Conservation (phyloP, 2,888 invertebrate genomes). For the Nezara viridula region DNA sequence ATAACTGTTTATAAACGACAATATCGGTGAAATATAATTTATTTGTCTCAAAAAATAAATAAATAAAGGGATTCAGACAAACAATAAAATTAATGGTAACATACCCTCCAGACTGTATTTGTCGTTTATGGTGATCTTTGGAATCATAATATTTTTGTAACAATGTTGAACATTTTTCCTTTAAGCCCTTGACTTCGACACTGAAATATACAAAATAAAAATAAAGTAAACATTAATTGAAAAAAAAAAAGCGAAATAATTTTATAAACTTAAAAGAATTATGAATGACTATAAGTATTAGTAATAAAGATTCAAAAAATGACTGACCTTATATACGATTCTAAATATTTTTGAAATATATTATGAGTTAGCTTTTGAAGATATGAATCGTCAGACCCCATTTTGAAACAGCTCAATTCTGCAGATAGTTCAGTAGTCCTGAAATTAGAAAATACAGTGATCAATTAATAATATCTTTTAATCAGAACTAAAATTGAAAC, state of each 20-base stretch:
- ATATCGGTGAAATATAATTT: too few species aligned
- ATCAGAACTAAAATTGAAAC: constrained; percentile 39
- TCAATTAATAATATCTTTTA: not conserved
- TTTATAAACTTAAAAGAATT: not conserved
- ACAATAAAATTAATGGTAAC: constrained; percentile 30
- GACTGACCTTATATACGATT: constrained; percentile 79
- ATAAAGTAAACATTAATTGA: not conserved
- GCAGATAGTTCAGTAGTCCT: constrained; percentile 83
- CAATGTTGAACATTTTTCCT: constrained; percentile 81
- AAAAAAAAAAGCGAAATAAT: not conserved
- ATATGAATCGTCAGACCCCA: constrained; percentile 84
- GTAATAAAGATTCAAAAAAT: not conserved
- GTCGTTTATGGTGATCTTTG: constrained; percentile 95
- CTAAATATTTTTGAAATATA: constrained; percentile 85
- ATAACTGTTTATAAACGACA: not conserved
- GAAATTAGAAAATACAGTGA: constrained; percentile 66
- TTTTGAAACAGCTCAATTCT: constrained; percentile 81
- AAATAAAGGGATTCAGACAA: not conserved
- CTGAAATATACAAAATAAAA: constrained; percentile 68
- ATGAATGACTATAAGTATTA: not conserved
- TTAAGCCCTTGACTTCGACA: constrained; percentile 83
- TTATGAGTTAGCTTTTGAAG: constrained; percentile 83
- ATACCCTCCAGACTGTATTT: constrained; percentile 87
- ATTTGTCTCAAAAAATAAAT: not conserved
- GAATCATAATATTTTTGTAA: constrained; percentile 90